Conservation (phyloP, 2,113 vertebrate genomes). For the Plecturocebus donacophilus region DNA sequence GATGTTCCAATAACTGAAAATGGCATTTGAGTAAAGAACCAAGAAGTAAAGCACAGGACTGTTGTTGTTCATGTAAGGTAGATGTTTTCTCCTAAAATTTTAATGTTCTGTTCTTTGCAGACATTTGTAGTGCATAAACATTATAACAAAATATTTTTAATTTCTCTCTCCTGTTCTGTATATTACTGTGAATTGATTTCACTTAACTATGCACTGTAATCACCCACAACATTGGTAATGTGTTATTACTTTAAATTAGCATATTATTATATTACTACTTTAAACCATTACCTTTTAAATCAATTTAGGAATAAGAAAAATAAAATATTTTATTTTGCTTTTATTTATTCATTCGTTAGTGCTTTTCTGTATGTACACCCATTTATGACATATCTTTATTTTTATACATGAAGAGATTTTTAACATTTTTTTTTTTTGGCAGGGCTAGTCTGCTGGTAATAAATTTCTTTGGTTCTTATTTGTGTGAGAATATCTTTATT, state of each 20-base stretch:
- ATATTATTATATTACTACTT: background rate
- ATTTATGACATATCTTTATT: background rate
- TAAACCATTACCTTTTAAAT: background rate
- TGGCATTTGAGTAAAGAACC: background rate
- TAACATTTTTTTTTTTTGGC: background rate
- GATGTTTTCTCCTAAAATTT: background rate
- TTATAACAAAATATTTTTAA: background rate
- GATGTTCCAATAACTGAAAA: background rate
- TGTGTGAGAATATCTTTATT: background rate
- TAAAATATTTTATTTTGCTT: background rate
- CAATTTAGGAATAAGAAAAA: background rate
- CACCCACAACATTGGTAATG: background rate
- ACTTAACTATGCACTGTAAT: background rate
- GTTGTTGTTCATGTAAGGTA: background rate
- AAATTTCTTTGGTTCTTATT: background rate
- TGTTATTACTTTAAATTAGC: background rate
- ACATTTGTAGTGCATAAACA: accelerated
- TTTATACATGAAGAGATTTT: background rate
- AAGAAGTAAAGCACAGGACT: background rate
- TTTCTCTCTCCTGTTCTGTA: background rate
- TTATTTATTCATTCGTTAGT: background rate
- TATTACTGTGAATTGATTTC: background rate
- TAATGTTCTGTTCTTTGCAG: background rate
- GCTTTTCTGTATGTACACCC: background rate
- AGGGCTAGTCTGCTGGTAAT: background rate